These are phyloP conservation scores for Barbus barbus DNA, from an alignment of 2,113 vertebrate genomes.

Conservation along the genomic window DNA sequence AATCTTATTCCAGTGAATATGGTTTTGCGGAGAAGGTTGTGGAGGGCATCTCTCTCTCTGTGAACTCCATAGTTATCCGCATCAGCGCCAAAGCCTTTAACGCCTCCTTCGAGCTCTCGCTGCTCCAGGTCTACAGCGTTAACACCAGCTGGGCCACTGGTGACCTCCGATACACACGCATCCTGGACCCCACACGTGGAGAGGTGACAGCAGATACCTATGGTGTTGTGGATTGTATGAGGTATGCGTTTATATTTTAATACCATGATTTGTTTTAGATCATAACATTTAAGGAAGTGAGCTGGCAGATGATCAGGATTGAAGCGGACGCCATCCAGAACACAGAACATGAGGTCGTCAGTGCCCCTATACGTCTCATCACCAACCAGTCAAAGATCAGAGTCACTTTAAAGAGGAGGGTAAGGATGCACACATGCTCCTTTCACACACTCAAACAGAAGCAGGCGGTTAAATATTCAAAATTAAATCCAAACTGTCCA, in stretches of 20 bases:
- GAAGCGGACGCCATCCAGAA: conserved; percentile 98
- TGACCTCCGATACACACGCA: conserved; percentile 90
- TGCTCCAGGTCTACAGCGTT: conserved; percentile 95
- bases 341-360: conserved; percentile 91
- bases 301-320: conserved; percentile 99
- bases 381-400: conserved; percentile 98
- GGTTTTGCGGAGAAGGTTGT: conserved; percentile 99
- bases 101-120: conserved; percentile 97
- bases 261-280: conserved; percentile 74
- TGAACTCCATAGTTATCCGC: conserved; percentile 94
- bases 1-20: conserved; percentile 82
- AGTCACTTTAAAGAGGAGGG: conserved; percentile 95
- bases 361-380: conserved; percentile 95
- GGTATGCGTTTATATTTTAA: background rate
- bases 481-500: background rate
- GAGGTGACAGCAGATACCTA: conserved; percentile 75
- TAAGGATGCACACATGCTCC: conserved; percentile 65
- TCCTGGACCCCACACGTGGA: conserved; percentile 89
- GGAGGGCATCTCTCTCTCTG: conserved; percentile 94
- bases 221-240: background rate
- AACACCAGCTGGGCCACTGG: conserved; percentile 91
- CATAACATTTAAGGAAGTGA: conserved; percentile 98
- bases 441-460: background rate
- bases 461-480: background rate
- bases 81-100: conserved; percentile 98